Evolutionary conservation across 2,888 invertebrate species (phyloP), one percentile per base, ranked within the genome.

Genomic region (Trissolcus brochymenae): DNA sequence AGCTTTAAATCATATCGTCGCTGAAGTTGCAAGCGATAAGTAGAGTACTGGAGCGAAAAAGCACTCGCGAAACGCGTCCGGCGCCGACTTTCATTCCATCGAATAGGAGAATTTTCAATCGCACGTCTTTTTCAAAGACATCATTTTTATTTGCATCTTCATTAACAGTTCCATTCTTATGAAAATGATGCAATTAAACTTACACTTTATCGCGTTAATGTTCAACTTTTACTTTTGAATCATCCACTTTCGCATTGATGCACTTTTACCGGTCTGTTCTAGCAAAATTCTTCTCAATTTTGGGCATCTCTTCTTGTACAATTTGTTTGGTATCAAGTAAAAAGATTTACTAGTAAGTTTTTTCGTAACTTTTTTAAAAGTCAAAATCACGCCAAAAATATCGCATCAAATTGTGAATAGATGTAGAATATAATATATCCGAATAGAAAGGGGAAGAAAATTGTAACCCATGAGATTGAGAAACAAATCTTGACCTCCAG

Each of bases 11-110:
- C 83, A 83, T 81, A 62, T 79, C 62, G 79, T 77, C 79, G 79
- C 72, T 81, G 7, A 83, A 85, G 85, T 82, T 82, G 82, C 75
- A 80, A 80, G 78, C 80, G 78, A 83, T 86, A 87, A 87, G 87
- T 87, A 84, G 87, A 87, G 85, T 86, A 87, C 85, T 87, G 83
- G 87, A 85, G 83, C 87, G 85, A 87, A 87, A 87, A 87, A 87
- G 17, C 84, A 82, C 81, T 82, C 72, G 62, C 76, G 61, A 78
- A 73, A 81, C 81, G 21, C 43, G 35, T 35, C 35, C 7, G 9
- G 35, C 71, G 13, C 46, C 53, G 54, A 76, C 73, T 74, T 65
- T 74, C 81, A 83, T 82, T 82, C 87, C 86, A 82, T 84, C 84
- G 2, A 11, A 35, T 35, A 9, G 82, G 81, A 83, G 85, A 85